phyloP scores from a whole-genome alignment of 2,113 vertebrate genomes.

The Brachypteracias leptosomus region DNA sequence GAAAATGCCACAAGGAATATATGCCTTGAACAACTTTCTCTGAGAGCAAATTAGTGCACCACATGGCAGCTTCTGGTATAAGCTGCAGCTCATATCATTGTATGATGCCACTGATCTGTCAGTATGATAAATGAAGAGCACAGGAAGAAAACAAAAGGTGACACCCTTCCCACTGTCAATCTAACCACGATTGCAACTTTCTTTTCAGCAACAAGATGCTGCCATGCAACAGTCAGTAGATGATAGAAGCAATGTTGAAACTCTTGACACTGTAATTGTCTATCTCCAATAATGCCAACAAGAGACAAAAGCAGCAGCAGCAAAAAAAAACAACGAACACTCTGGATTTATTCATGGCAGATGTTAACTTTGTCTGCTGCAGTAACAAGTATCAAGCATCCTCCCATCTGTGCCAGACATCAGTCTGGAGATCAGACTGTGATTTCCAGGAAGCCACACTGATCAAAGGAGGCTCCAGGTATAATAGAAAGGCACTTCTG shows the following conservation, averaged over 20 bases:
- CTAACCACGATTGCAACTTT: not conserved
- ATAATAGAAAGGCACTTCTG: not conserved
- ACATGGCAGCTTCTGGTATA: not conserved
- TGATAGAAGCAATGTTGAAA: not conserved
- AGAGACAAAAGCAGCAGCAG: not conserved
- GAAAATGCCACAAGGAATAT: not conserved
- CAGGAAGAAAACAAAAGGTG: not conserved
- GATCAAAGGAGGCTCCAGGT: not conserved
- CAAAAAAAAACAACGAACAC: not conserved
- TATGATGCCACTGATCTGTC: not conserved
- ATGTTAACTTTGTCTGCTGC: not conserved
- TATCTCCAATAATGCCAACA: not conserved
- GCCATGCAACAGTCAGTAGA: not conserved
- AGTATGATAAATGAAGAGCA: not conserved
- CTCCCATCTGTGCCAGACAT: not conserved
- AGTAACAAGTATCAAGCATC: not conserved
- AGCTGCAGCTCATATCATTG: not conserved
- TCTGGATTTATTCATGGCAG: not conserved
- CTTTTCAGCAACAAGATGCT: not conserved
- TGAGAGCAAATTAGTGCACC: not conserved
- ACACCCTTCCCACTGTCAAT: not conserved
- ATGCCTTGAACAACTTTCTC: not conserved
- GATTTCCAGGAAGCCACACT: not conserved
- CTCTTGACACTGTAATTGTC: not conserved
- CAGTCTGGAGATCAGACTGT: not conserved